Conservation (phyloP, 92 coral and sea anemone species). For the Bergia puertoricense region DNA sequence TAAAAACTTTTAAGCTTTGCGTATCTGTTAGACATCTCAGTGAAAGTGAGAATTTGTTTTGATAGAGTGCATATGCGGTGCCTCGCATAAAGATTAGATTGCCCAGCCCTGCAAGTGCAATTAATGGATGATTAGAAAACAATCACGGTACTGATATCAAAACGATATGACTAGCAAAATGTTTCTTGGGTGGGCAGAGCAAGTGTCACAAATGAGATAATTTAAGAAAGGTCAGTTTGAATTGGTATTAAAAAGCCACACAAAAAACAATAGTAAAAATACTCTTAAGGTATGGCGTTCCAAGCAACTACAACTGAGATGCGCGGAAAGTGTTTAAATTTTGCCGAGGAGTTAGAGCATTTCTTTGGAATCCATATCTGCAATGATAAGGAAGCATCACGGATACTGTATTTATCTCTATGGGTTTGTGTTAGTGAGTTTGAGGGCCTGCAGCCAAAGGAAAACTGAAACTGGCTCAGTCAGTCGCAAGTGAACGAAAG, state of each 20-base stretch:
- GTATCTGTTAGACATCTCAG: neutral
- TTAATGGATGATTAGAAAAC: conserved; percentile 39
- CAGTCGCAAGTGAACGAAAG: neutral
- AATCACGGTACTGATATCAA: conserved; percentile 33
- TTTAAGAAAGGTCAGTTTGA: neutral
- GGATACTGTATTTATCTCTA: too few species aligned
- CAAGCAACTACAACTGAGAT: too few species aligned
- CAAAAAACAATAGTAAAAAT: neutral
- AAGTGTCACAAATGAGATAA: conserved; percentile 2
- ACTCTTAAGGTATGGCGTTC: too few species aligned
- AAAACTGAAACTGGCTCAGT: neutral
- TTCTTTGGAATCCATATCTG: too few species aligned
- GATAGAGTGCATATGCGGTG: neutral
- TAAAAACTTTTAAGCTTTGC: neutral
- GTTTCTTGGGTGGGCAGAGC: conserved; percentile 20
- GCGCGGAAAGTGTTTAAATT: too few species aligned
- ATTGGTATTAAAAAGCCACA: too few species aligned
- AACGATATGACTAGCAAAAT: neutral
- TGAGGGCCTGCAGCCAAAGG: neutral
- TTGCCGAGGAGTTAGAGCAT: too few species aligned
- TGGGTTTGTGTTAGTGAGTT: too few species aligned
- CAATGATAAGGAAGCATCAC: too few species aligned
- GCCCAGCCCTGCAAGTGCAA: conserved; percentile 35
- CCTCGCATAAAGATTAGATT: conserved; percentile 10
- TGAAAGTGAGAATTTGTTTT: conserved; percentile 17